Evolutionary conservation across 2,113 vertebrate species (phyloP), one percentile per base, ranked within the genome.

Genomic region (Pogonocichla stellata): DNA sequence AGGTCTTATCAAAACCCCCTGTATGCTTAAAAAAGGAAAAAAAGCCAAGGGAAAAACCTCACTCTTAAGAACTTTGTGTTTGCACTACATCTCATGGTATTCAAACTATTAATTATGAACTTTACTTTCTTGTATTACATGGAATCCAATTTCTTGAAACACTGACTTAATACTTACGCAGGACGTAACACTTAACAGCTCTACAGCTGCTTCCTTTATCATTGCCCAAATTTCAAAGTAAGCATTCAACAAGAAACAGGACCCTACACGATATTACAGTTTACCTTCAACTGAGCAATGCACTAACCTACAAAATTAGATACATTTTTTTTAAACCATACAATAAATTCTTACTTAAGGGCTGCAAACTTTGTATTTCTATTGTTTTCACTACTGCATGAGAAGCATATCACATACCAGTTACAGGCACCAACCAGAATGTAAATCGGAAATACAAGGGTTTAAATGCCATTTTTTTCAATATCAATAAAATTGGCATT

Each of bases 211-310:
- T 50, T 33, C 29, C n/a, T 90, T 65, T 56, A 64, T 13, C 33
- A 65, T 8, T 79, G 42, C 26, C 20, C 24, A 40, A 40, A n/a
- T 67, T 36, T 64, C 12, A 53, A 70, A 75, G 45, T 12, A 6
- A 85, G 14, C 38, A 72, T 54, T 82, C 62, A 85, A 14, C 28
- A 71, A 88, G 51, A 43, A 79, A 53, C 28, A n/a, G 42, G 25
- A 58, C 28, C 8, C n/a, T 51, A 38, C 1, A 2, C 0, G 1
- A 18, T 38, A 9, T 53, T 79, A 75, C 38, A 51, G 26, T 23
- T 65, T 16, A 40, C 12, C 12, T 77, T 80, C 43, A 72, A 36
- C 19, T 38, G 5, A 79, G 16, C 1, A 12, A 72, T 64, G 7
- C 38, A 43, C 20, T 51, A 89, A 65, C 26, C 19, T 47, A 14